Conservation (phyloP, 92 coral and sea anemone genomes). For the Micromussa lordhowensis region DNA sequence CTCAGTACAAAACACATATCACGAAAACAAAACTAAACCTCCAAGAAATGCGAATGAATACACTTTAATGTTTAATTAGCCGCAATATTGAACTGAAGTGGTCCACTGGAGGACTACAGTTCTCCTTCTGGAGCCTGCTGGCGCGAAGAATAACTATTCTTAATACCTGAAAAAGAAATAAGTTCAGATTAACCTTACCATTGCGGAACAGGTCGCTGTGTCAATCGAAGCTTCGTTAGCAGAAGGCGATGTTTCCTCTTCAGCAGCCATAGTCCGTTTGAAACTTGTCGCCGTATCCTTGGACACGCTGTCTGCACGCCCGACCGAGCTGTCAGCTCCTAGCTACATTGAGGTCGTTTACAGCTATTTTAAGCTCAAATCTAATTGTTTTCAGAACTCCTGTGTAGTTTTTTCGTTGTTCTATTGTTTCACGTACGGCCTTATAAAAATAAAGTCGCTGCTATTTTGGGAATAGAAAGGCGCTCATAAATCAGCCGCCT, state of each 20-base stretch:
- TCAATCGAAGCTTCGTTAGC: not conserved
- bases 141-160: not conserved
- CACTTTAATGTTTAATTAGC: not conserved
- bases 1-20: not conserved
- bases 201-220: conserved; percentile 3
- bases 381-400: conserved; percentile 31
- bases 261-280: conserved; percentile 34
- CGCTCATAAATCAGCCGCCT: not conserved
- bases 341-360: not conserved
- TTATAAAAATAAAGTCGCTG: conserved; percentile 27
- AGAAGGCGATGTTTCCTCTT: conserved; percentile 19
- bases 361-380: conserved; percentile 40
- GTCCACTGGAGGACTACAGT: not conserved
- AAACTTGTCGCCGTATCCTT: conserved; percentile 15
- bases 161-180: not conserved
- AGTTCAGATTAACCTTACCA: conserved; percentile 13
- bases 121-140: not conserved
- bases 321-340: conserved; percentile 22
- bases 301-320: conserved; percentile 51
- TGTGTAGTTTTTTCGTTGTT: conserved; percentile 23
- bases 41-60: not conserved
- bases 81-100: not conserved
- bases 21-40: not conserved
- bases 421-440: conserved; percentile 20
- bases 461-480: conserved; percentile 36